Evolutionary conservation across 2,888 invertebrate species (phyloP), one percentile per base, ranked within the genome.

Genomic region (Nasonia oneida): DNA sequence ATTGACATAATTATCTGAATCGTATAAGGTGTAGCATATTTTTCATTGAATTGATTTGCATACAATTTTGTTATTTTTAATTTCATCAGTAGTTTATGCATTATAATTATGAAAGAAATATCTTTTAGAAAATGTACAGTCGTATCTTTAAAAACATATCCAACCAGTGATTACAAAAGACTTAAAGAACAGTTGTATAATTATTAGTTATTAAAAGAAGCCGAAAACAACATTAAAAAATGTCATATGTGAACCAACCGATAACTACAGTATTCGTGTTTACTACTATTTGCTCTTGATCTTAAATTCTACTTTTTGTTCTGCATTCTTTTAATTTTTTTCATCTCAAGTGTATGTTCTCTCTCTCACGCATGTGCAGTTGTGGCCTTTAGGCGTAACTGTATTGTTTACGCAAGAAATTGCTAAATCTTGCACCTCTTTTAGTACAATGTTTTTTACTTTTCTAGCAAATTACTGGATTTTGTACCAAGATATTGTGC

Each of bases 361-460:
- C 29, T 29, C 50, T 50, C 75, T 67, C 50, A 47, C 71, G 67
- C 50, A 57, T 57, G 57, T 29, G 57, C 42, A 64, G 70, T 77
- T 37, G 47, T n/a, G 83, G 83, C 70, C 83, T 81, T 85, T 74
- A 78, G 67, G 67, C 53, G 78, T 74, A 73, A 82, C 74, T 53
- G 39, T 67, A 78, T 82, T 82, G 67, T 85, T 85, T 85, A 74
- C 78, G 85, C 74, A 85, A 85, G 82, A 53, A 81, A 78, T 85
- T 85, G 73, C 85, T 85, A 85, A 85, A 85, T 78, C 64, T 3
- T 74, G 73, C 67, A 57, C 57, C 53, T 77, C 39, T 50, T 84
- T 75, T 80, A 42, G 81, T 75, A 70, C 67, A 53, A 39, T 50
- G 75, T 84, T 79, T 57, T 15, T 67, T 76, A 61, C 33, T 53